Conservation (phyloP, 2,888 invertebrate genomes). For the Hypomecis atomaria region DNA sequence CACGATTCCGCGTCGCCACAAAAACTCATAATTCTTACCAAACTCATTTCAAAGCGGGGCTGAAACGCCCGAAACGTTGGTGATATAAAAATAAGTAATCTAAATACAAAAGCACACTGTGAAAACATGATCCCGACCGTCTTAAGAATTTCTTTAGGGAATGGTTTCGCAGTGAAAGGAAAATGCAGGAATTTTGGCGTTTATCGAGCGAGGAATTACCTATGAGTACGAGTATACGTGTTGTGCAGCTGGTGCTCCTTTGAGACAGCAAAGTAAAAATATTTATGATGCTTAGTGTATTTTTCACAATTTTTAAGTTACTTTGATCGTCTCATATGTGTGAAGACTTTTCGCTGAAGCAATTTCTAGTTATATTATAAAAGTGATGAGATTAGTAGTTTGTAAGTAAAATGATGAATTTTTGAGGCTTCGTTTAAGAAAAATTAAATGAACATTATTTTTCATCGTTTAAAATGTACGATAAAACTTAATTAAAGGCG, state of each 20-base stretch:
- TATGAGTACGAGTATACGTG: conserved; percentile 6
- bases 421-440: too few relatives aligned
- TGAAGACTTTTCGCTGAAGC: too few relatives aligned
- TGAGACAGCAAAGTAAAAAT: neutral
- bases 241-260: conserved; percentile 7
- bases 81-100: conserved; percentile 38
- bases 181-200: conserved; percentile 19
- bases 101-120: conserved; percentile 30
- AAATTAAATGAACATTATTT: too few relatives aligned
- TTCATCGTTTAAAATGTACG: too few relatives aligned
- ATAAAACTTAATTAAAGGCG: too few relatives aligned
- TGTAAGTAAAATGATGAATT: too few relatives aligned
- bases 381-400: too few relatives aligned
- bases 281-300: too few relatives aligned
- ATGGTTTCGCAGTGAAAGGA: conserved; percentile 16
- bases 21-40: conserved; percentile 34
- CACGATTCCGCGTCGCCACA: conserved; percentile 30
- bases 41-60: conserved; percentile 33
- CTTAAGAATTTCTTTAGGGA: conserved; percentile 28
- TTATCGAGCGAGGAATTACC: conserved; percentile 20
- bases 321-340: too few relatives aligned
- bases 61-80: conserved; percentile 27
- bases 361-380: too few relatives aligned
- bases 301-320: too few relatives aligned
- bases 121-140: conserved; percentile 26